Percentiles rank a stretch among this genome's conserved stretches.
phyloP scores from a whole-genome alignment of 2,888 invertebrate species.

The Habrosyne pyritoides region DNA sequence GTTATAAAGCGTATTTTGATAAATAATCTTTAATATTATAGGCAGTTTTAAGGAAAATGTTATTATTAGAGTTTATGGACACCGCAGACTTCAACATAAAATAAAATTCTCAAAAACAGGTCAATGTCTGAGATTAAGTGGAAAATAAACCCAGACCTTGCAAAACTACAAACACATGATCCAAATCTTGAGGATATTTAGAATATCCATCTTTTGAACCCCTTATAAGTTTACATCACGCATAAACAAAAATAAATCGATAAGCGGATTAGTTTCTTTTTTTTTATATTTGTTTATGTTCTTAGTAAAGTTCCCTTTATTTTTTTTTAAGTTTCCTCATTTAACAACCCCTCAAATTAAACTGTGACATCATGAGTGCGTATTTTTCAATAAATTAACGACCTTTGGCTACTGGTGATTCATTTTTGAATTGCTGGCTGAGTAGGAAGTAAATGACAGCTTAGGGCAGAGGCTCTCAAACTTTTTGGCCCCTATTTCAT shows the following conservation, averaged over 20 bases:
- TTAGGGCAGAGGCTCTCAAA: not conserved
- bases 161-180: not conserved
- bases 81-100: not conserved
- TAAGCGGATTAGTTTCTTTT: too few relatives aligned
- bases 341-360: not conserved
- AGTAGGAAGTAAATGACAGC: not conserved
- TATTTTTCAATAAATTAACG: not conserved
- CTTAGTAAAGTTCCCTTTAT: not conserved
- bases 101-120: not conserved
- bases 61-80: not conserved
- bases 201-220: not conserved
- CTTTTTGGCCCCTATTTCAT: not conserved
- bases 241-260: too few relatives aligned
- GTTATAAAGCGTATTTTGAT: not conserved
- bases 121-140: not conserved
- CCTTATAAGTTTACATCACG: too few relatives aligned
- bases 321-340: not conserved
- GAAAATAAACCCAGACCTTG: not conserved
- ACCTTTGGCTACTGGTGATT: not conserved
- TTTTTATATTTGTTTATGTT: not conserved
- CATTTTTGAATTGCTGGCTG: not conserved
- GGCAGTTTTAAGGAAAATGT: not conserved
- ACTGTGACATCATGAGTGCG: not conserved
- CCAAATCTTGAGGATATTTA: not conserved
- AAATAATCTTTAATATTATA: not conserved